These are phyloP conservation scores for Tichodroma muraria DNA, from an alignment of 2,113 vertebrate species.

Conservation along the genomic window DNA sequence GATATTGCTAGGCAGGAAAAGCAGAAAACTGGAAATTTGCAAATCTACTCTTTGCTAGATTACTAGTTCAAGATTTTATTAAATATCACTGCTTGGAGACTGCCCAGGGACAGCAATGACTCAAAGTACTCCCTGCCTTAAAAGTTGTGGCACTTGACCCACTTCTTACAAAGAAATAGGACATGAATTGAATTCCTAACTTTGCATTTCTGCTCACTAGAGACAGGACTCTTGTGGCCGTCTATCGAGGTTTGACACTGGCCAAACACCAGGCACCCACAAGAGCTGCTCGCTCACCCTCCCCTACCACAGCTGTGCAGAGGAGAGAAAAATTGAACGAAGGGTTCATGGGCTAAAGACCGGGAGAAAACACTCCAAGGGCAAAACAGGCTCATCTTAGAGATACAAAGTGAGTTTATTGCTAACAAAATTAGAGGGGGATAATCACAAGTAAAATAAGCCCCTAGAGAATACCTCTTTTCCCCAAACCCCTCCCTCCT, in stretches of 20 bases:
- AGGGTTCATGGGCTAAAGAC: background rate
- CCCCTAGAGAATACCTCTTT: background rate
- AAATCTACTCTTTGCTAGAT: background rate
- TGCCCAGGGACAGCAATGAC: background rate
- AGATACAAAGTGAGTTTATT: background rate
- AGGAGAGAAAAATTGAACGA: background rate
- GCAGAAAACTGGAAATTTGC: background rate
- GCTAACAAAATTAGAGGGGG: background rate
- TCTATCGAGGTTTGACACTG: background rate
- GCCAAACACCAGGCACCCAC: rapidly evolving
- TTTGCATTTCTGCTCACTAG: background rate
- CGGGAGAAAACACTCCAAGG: background rate
- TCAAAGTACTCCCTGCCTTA: background rate
- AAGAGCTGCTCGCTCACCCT: background rate
- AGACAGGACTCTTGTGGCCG: rapidly evolving
- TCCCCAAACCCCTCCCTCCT: background rate
- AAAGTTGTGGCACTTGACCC: background rate
- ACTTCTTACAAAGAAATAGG: background rate
- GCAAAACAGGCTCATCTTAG: background rate
- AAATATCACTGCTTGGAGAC: background rate
- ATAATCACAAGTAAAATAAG: background rate
- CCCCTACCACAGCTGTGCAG: background rate
- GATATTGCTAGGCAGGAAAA: background rate
- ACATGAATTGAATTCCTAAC: background rate
- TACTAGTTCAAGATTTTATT: background rate